phyloP scores from a whole-genome alignment of 2,797 vertebrate genomes.

The Schizopygopsis malacanthus region DNA sequence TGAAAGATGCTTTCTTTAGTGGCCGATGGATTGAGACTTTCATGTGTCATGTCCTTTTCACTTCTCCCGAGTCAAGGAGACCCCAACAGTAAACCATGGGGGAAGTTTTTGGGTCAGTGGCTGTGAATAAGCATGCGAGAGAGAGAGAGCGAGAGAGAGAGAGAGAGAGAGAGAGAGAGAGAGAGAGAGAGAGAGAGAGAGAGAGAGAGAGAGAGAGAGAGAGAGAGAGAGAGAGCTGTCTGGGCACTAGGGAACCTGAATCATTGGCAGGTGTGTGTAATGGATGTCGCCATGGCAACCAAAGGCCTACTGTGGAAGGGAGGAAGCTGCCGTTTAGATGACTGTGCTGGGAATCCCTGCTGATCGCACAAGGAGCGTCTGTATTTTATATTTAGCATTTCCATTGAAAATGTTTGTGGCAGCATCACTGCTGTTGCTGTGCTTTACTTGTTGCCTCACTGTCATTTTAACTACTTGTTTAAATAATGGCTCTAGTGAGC shows the following conservation, averaged over 20 bases:
- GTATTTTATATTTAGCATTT: conserved; percentile 47
- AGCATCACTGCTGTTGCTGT: conserved; percentile 8
- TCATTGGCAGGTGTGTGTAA: conserved; percentile 78
- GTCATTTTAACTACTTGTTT: neutral
- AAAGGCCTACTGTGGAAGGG: conserved; percentile 62
- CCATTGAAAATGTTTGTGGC: conserved; percentile 11
- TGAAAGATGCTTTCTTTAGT: conserved; percentile 14
- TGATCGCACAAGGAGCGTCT: conserved; percentile 42
- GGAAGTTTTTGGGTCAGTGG: conserved; percentile 41
- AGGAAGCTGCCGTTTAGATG: conserved; percentile 4
- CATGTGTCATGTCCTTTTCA: conserved; percentile 23
- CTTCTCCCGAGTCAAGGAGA: conserved; percentile 15
- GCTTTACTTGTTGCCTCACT: neutral
- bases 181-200: neutral
- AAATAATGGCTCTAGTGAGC: neutral
- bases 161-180: neutral
- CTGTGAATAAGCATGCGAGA: conserved; percentile 16
- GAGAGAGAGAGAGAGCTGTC: neutral
- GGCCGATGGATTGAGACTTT: conserved; percentile 23
- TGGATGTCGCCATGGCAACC: conserved; percentile 75
- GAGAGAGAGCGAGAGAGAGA: no score
- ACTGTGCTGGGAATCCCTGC: conserved; percentile 56
- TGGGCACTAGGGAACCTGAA: conserved; percentile 58
- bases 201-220: neutral
- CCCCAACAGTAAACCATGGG: conserved; percentile 1